Evolutionary conservation across 2,797 vertebrate genomes (phyloP).

Genomic region (Gymnothorax reevesii): DNA sequence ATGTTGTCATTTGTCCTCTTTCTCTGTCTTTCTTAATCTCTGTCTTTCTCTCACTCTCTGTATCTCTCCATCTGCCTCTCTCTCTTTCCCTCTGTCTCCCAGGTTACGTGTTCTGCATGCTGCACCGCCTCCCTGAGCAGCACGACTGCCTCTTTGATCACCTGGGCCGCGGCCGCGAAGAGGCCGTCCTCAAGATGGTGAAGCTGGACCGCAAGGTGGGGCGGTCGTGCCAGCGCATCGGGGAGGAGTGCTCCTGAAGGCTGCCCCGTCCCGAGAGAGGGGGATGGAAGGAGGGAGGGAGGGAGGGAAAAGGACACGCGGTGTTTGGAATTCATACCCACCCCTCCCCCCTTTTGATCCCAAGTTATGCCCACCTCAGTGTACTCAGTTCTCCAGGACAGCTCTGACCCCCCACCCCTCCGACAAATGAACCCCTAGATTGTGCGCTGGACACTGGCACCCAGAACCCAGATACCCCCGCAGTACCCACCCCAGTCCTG

Average conservation of each 20-base stretch:
- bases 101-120: constrained; percentile 96
- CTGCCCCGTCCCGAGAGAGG: constrained; percentile 31
- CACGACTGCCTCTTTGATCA: constrained; percentile 94
- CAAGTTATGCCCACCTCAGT: constrained; percentile 38
- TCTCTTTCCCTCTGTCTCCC: constrained; percentile 18
- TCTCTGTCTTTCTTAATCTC: no score
- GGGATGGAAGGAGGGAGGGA: constrained; percentile 14
- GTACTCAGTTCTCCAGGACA: constrained; percentile 25
- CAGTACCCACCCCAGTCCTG: background rate
- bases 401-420: background rate
- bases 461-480: constrained; percentile 9
- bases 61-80: background rate
- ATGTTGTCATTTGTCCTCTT: background rate
- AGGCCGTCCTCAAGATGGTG: constrained; percentile 97
- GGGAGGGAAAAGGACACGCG: constrained; percentile 27
- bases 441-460: constrained; percentile 30
- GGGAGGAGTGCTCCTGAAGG: constrained; percentile 92
- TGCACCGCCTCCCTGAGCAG: constrained; percentile 92
- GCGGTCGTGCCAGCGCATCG: constrained; percentile 93
- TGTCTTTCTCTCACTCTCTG: no score
- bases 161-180: constrained; percentile 90
- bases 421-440: constrained; percentile 48
- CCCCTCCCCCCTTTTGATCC: constrained; percentile 53
- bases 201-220: constrained; percentile 97
- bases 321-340: constrained; percentile 44